A percentile compares a stretch with the other conserved stretches of the same genome.
These are phyloP conservation scores for Prunella himalayana DNA, from an alignment of 2,113 vertebrate genomes.

Conservation along the genomic window DNA sequence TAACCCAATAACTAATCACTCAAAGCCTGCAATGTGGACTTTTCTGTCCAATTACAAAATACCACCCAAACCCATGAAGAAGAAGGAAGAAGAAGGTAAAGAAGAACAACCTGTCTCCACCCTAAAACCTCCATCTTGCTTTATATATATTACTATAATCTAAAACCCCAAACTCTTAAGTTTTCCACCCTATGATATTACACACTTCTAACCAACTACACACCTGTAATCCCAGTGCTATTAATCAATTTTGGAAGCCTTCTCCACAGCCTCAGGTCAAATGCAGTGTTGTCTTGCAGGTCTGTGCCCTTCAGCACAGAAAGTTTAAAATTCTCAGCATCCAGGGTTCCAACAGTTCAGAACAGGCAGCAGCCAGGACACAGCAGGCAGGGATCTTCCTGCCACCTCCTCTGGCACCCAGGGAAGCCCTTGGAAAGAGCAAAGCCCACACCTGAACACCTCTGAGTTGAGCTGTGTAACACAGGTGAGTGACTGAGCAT, in stretches of 20 bases:
- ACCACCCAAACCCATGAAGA: not conserved
- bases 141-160: not conserved
- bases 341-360: not conserved
- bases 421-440: not conserved
- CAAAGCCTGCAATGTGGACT: not conserved
- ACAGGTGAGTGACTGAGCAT: not conserved
- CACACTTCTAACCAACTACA: not conserved
- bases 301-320: not conserved
- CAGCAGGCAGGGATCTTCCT: not conserved
- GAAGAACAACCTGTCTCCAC: not conserved
- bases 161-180: not conserved
- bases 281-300: not conserved
- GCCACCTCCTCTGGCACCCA: not conserved
- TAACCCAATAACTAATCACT: not conserved
- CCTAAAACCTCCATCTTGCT: not conserved
- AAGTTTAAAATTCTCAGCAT: not conserved
- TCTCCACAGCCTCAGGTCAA: not conserved
- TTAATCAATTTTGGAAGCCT: not conserved
- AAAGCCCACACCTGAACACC: not conserved
- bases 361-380: not conserved
- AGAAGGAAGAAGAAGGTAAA: not conserved
- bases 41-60: not conserved
- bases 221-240: not conserved
- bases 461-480: not conserved
- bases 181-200: not conserved